Evolutionary conservation across 2,888 invertebrate species (phyloP).

Genomic region (Biston betularia): DNA sequence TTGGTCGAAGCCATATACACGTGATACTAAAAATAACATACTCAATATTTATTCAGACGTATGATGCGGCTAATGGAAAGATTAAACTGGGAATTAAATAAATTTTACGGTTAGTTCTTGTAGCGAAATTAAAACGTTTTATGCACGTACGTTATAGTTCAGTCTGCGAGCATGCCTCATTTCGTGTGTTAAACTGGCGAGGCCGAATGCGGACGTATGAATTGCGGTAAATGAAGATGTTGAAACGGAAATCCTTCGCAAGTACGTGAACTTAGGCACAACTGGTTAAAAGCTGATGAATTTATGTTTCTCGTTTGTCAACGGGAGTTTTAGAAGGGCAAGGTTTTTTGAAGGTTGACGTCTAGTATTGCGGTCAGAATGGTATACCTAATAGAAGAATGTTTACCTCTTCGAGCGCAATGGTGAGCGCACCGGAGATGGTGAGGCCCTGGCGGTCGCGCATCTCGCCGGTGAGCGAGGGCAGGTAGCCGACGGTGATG

Average conservation of each 20-base stretch:
- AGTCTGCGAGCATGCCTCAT: conserved; percentile 29
- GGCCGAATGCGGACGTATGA: conserved; percentile 45
- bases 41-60: conserved; percentile 50
- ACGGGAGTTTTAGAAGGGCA: conserved; percentile 24
- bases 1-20: conserved; percentile 32
- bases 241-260: conserved; percentile 47
- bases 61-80: conserved; percentile 49
- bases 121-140: conserved; percentile 32
- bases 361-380: background rate
- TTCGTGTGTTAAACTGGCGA: conserved; percentile 37
- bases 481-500: conserved; percentile 94
- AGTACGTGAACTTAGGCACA: conserved; percentile 29
- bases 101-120: conserved; percentile 40
- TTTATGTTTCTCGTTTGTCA: conserved; percentile 25
- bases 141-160: conserved; percentile 24
- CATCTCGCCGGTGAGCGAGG: conserved; percentile 91
- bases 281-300: conserved; percentile 38
- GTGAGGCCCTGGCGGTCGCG: conserved; percentile 94
- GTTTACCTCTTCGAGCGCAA: conserved; percentile 93
- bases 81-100: conserved; percentile 43
- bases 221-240: conserved; percentile 50
- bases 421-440: conserved; percentile 95
- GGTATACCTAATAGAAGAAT: background rate
- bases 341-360: conserved; percentile 14
- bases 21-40: conserved; percentile 39